These are phyloP conservation scores for Benitochromis conjunctus DNA, from an alignment of 2,113 vertebrate genomes.

Conservation along the genomic window DNA sequence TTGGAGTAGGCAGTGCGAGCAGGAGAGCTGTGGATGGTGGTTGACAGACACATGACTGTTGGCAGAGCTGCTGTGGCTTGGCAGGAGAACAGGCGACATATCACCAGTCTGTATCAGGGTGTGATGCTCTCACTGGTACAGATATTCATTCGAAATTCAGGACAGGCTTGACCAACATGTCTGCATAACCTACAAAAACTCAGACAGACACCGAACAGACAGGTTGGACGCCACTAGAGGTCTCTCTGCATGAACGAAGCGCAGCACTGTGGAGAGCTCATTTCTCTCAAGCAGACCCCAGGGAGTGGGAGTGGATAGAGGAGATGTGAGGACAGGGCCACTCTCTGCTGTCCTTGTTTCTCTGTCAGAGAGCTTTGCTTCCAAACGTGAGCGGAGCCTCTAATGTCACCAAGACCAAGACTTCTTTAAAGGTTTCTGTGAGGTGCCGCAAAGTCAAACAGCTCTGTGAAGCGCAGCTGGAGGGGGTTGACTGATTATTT, in stretches of 20 bases:
- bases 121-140: not conserved
- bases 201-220: not conserved
- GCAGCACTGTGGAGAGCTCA: not conserved
- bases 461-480: not conserved
- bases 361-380: not conserved
- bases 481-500: not conserved
- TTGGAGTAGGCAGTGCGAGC: not conserved
- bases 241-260: slow-evolving; percentile 1
- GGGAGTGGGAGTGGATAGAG: slow-evolving; percentile 4
- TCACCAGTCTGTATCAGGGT: not conserved
- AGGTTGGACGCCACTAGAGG: slow-evolving; percentile 14
- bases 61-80: slow-evolving; percentile 32
- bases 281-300: slow-evolving; percentile 6
- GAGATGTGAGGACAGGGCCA: slow-evolving; percentile 23
- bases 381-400: slow-evolving; percentile 19
- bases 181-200: not conserved
- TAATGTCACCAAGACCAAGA: slow-evolving; percentile 2
- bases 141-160: not conserved
- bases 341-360: slow-evolving; percentile 19
- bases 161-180: not conserved
- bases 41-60: slow-evolving; percentile 28
- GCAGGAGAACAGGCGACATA: slow-evolving; percentile 23
- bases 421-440: not conserved
- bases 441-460: slow-evolving; percentile 2
- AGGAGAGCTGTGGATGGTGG: not conserved